phyloP scores from a whole-genome alignment of 2,113 vertebrate species.

The Halichoeres trimaculatus region DNA sequence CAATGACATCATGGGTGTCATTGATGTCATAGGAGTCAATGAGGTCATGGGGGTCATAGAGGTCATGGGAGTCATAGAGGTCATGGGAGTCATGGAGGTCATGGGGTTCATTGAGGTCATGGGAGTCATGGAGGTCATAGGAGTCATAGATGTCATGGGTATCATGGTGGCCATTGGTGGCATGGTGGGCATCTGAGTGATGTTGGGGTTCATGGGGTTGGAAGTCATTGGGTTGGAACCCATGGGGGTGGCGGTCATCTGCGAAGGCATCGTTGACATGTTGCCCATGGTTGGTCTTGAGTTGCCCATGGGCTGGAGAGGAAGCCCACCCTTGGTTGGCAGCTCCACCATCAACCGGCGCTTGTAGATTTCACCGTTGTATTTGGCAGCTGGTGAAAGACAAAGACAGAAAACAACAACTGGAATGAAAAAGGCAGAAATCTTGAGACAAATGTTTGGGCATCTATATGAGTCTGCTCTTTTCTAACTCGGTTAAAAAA shows the following conservation, averaged over 20 bases:
- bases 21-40: conserved; percentile 47
- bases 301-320: conserved; percentile 89
- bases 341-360: conserved; percentile 92
- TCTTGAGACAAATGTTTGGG: not conserved
- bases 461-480: conserved; percentile 12
- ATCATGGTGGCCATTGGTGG: conserved; percentile 58
- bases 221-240: conserved; percentile 68
- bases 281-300: conserved; percentile 79
- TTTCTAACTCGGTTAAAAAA: not conserved
- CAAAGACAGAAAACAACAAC: conserved; percentile 34
- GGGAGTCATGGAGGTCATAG: conserved; percentile 50
- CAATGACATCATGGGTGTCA: conserved; percentile 52
- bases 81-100: conserved; percentile 67
- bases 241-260: conserved; percentile 72
- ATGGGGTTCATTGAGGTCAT: conserved; percentile 54
- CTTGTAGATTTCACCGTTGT: conserved; percentile 95
- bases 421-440: conserved; percentile 7
- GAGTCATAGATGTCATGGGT: conserved; percentile 51
- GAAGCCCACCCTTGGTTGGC: conserved; percentile 91
- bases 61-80: conserved; percentile 54
- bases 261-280: conserved; percentile 65
- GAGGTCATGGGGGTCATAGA: conserved; percentile 52
- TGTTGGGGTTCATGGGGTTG: conserved; percentile 61
- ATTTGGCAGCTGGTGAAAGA: conserved; percentile 89
- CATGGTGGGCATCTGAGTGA: conserved; percentile 62